These are phyloP conservation scores for Chionoecetes opilio DNA, from an alignment of 1,140 invertebrate species.

Conservation along the genomic window DNA sequence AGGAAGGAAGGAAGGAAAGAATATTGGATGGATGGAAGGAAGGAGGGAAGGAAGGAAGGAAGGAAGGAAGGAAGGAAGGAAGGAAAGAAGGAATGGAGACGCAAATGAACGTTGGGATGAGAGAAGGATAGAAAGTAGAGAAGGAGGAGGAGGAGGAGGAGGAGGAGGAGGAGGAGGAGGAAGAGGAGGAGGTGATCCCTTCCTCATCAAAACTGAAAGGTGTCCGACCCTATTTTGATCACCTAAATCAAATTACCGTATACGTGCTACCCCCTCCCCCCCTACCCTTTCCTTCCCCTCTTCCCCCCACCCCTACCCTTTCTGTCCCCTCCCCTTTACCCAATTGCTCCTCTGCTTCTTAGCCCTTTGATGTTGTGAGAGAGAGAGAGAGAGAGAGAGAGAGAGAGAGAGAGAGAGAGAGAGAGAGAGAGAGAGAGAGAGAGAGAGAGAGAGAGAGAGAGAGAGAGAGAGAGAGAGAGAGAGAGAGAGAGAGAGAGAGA, in stretches of 20 bases:
- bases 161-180: conserved; percentile 13
- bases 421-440: background rate
- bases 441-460: conserved; percentile 27
- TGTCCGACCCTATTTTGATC: conserved; percentile 28
- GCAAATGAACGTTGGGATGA: background rate
- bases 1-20: background rate
- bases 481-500: background rate
- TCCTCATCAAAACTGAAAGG: conserved; percentile 28
- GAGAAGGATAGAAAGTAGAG: background rate
- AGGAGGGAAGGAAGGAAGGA: background rate
- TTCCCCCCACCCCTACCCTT: background rate
- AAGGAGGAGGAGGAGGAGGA: background rate
- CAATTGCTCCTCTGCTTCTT: background rate
- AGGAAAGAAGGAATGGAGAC: background rate
- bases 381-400: conserved; percentile 21
- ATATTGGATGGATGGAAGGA: background rate
- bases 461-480: background rate
- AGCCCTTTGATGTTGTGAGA: background rate
- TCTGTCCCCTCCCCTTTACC: too few species aligned
- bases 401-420: conserved; percentile 27
- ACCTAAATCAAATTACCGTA: conserved; percentile 30
- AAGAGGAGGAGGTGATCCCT: conserved; percentile 41
- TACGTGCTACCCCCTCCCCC: background rate
- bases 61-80: background rate
- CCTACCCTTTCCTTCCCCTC: background rate